Evolutionary conservation across 2,888 invertebrate species (phyloP).

Genomic region (Rhopalosiphum nymphaeae): DNA sequence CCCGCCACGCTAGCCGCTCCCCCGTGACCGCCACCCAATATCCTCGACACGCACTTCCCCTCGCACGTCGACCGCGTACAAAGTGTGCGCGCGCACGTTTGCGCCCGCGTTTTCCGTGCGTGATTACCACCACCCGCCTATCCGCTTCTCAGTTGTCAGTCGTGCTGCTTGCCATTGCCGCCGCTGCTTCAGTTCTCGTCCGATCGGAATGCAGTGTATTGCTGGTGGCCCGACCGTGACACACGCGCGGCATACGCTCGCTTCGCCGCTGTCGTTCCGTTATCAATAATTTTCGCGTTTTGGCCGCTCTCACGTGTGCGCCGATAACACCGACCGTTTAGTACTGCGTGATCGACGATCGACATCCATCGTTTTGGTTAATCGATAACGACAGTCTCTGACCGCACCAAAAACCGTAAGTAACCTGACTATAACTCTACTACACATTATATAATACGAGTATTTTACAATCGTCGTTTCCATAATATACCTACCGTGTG

Average conservation of each 20-base stretch:
- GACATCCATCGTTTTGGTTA: not conserved
- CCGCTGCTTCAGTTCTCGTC: not conserved
- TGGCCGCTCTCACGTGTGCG: conserved; percentile 29
- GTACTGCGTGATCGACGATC: not conserved
- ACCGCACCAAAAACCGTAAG: not conserved
- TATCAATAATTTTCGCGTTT: conserved; percentile 41
- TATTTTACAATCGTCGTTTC: not conserved
- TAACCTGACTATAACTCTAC: not conserved
- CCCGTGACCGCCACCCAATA: not conserved
- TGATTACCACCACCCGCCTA: not conserved
- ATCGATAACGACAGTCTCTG: not conserved
- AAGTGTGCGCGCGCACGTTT: not conserved
- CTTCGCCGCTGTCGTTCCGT: not conserved
- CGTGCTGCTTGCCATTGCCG: not conserved
- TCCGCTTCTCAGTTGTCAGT: not conserved
- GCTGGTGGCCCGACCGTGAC: not conserved
- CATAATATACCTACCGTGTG: not conserved
- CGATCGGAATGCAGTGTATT: conserved; percentile 42
- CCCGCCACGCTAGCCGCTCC: not conserved
- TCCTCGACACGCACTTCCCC: not conserved
- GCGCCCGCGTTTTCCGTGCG: not conserved
- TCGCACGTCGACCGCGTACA: too few relatives aligned
- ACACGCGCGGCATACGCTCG: not conserved
- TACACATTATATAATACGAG: not conserved
- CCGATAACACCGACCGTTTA: not conserved